These are phyloP conservation scores for Encarsia formosa DNA, from an alignment of 2,888 invertebrate genomes.

Conservation along the genomic window DNA sequence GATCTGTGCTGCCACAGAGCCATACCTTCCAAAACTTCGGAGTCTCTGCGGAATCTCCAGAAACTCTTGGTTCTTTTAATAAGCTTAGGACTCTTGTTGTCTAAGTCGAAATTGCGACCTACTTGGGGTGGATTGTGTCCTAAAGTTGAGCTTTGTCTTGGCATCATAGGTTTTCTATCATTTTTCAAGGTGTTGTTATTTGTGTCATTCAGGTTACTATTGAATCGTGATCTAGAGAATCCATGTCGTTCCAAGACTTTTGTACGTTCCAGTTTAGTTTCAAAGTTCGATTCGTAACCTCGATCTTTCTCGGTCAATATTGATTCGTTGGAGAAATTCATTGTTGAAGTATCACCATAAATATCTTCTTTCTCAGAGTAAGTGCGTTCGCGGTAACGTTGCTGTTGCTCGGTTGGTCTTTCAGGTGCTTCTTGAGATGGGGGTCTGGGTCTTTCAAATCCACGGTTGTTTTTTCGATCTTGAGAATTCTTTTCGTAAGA, in stretches of 20 bases:
- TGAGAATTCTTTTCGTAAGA: conserved; percentile 43
- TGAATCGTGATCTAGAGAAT: conserved; percentile 26
- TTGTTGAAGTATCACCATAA: conserved; percentile 27
- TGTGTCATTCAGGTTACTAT: conserved; percentile 27
- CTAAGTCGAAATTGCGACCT: conserved; percentile 52
- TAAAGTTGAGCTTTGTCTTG: conserved; percentile 47
- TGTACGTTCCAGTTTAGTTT: conserved; percentile 46
- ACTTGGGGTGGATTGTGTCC: conserved; percentile 38
- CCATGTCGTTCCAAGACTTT: conserved; percentile 43
- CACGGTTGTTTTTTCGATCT: conserved; percentile 38
- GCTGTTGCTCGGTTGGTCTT: conserved; percentile 33
- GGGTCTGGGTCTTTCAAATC: conserved; percentile 45
- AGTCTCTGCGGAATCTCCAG: conserved; percentile 74
- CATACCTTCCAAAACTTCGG: conserved; percentile 81
- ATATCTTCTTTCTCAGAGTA: conserved; percentile 44
- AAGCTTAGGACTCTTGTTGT: conserved; percentile 51
- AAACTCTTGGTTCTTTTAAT: conserved; percentile 81
- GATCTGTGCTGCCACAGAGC: conserved; percentile 82
- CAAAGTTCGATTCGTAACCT: conserved; percentile 49
- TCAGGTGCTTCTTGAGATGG: conserved; percentile 49
- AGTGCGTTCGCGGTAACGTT: conserved; percentile 37
- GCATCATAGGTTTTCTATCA: conserved; percentile 54
- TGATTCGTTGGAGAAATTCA: conserved; percentile 9
- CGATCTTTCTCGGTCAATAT: conserved; percentile 41
- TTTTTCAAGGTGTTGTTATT: conserved; percentile 49